Base-by-base conservation (phyloP, 2,113 vertebrate genomes). In the Raja brachyura region DNA sequence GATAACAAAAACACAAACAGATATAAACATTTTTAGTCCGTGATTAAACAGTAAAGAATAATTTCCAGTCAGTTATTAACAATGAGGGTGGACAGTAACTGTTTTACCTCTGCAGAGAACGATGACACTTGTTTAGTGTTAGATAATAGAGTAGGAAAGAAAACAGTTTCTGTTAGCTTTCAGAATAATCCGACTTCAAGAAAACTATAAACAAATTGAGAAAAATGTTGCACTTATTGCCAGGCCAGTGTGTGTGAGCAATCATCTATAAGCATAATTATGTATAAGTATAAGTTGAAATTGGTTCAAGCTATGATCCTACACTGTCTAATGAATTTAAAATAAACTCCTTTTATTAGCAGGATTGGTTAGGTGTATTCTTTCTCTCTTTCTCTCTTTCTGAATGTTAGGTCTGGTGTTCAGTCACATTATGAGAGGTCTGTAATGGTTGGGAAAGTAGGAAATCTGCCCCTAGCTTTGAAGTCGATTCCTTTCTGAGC, bases 81-180 rank as follows among this genome's bases (percentile, higher is more conserved):
- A 88, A 88, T 88, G 83, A 88, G 59, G 5, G 59, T 88, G 31
- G 83, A 8, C n/a, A 6, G 83, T 63, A 63, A 63, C 83, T 88
- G 83, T n/a, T 88, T 88, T 63, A 63, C 63, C 31, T 88, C 83
- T 63, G n/a, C 28, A 88, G 13, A 88, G 28, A 88, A 88, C 63
- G 83, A 88, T 88, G 83, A 66, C 83, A 88, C 63, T 88, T 88
- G 83, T 88, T 88, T 88, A 63, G 59, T 66, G 59, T 66, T 63
- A 31, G 83, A 66, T 63, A 88, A 88, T n/a, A 88, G 83, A 13
- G 31, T 31, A 88, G 59, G 31, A 88, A 88, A 14, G 83, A 59
- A 63, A 61, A 18, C 83, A 63, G 83, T 88, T 63, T 16, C 83
- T 88, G 59, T 63, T 88, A 31, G 83, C n/a, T 88, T 66, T 88